Conservation (phyloP, 2,113 vertebrate species). For the Stegostoma tigrinum region DNA sequence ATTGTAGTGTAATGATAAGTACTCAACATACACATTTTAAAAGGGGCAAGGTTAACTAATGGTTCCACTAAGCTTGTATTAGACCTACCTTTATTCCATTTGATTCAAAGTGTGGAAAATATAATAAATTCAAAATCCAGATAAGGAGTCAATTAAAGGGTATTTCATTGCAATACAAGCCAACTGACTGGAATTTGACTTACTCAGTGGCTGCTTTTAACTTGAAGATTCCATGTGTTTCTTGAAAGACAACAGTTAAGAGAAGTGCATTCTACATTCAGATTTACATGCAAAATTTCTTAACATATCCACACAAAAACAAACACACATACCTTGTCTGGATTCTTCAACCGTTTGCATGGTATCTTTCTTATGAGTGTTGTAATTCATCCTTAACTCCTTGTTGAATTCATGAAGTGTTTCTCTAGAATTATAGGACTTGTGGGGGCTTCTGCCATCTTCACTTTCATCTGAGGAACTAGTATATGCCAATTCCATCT, state of each 20-base stretch:
- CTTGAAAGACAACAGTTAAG: neutral
- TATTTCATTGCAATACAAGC: neutral
- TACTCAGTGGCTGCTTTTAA: neutral
- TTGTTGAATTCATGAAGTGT: slow-evolving; percentile 85
- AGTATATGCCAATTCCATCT: slow-evolving; percentile 90
- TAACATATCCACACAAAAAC: neutral
- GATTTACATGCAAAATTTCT: slow-evolving; percentile 1
- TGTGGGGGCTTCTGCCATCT: slow-evolving; percentile 78
- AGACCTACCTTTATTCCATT: neutral
- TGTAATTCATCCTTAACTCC: slow-evolving; percentile 81
- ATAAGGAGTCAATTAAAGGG: neutral
- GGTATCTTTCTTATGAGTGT: slow-evolving; percentile 67
- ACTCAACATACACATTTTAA: neutral
- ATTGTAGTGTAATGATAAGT: neutral
- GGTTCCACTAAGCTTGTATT: neutral
- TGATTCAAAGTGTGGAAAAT: neutral
- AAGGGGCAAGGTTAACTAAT: neutral
- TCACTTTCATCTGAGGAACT: slow-evolving; percentile 95
- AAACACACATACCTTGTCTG: slow-evolving; percentile 67
- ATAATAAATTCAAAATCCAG: neutral
- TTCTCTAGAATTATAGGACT: slow-evolving; percentile 87
- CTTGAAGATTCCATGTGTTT: neutral
- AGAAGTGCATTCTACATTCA: neutral
- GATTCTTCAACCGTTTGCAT: slow-evolving; percentile 69
- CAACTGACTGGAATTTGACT: neutral